phyloP scores from a whole-genome alignment of 2,888 invertebrate species.

The Tiliacea aurago region DNA sequence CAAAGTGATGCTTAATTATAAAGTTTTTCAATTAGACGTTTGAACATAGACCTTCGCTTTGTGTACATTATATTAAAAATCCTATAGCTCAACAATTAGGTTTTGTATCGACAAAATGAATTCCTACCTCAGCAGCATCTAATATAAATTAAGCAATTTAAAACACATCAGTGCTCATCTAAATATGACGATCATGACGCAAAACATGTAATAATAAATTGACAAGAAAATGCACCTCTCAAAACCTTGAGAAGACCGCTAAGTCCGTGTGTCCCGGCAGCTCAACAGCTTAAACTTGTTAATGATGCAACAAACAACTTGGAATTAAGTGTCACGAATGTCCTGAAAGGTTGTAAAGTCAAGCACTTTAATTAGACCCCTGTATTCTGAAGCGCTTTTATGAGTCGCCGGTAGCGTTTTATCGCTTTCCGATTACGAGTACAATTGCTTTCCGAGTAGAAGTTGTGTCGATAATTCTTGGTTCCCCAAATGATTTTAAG shows the following conservation, averaged over 20 bases:
- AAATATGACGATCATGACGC: neutral
- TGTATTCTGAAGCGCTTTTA: conserved; percentile 63
- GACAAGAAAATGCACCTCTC: conserved; percentile 22
- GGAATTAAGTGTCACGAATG: conserved; percentile 66
- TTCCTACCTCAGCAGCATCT: neutral
- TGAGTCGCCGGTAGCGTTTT: conserved; percentile 64
- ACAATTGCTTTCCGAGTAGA: conserved; percentile 56
- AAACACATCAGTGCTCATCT: conserved; percentile 36
- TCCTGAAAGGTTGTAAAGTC: conserved; percentile 63
- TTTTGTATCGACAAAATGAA: neutral
- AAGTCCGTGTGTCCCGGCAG: conserved; percentile 39
- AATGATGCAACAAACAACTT: conserved; percentile 64
- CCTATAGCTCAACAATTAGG: too few relatives aligned
- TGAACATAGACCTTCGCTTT: neutral
- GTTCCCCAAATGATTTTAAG: conserved; percentile 25
- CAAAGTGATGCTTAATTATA: neutral
- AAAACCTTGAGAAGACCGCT: conserved; percentile 28
- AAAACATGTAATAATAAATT: conserved; percentile 22
- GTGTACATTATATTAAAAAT: neutral
- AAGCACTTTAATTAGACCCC: conserved; percentile 67
- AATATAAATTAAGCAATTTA: conserved; percentile 35
- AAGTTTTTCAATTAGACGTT: neutral
- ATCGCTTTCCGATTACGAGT: conserved; percentile 70
- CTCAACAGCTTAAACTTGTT: conserved; percentile 45
- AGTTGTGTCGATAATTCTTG: conserved; percentile 44